These are phyloP conservation scores for Steatornis caripensis DNA, from an alignment of 2,113 vertebrate genomes.

Conservation along the genomic window DNA sequence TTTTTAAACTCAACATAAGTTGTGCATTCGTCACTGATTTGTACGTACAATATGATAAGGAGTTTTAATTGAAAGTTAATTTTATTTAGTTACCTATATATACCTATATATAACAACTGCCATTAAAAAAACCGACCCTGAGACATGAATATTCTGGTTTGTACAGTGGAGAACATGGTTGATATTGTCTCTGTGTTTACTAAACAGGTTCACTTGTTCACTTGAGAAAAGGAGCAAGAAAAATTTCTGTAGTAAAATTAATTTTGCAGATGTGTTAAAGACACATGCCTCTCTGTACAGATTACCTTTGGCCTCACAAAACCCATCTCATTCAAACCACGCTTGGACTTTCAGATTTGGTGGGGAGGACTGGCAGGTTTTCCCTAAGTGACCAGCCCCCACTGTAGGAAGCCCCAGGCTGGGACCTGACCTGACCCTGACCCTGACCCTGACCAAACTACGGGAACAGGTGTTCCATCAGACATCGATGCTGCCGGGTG, in stretches of 20 bases:
- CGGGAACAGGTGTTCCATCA: not conserved
- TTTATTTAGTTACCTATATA: not conserved
- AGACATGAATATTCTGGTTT: not conserved
- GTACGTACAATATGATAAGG: fast-evolving
- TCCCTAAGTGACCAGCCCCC: not conserved
- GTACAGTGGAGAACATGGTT: not conserved
- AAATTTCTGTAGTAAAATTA: not conserved
- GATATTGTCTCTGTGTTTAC: not conserved
- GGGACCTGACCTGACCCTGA: not conserved
- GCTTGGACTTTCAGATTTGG: not conserved
- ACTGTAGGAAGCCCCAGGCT: not conserved
- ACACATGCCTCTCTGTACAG: not conserved
- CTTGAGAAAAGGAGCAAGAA: not conserved
- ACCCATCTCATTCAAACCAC: not conserved
- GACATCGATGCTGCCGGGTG: not conserved
- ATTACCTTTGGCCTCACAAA: not conserved
- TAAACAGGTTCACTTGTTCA: not conserved
- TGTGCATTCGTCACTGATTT: not conserved
- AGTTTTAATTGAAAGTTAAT: not conserved
- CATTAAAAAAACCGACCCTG: not conserved
- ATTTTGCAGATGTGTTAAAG: not conserved
- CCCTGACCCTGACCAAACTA: not conserved
- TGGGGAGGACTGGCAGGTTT: not conserved
- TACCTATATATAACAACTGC: not conserved
- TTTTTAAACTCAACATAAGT: not conserved